Base-by-base conservation (phyloP, 2,113 vertebrate genomes). In the Bagarius yarrelli region DNA sequence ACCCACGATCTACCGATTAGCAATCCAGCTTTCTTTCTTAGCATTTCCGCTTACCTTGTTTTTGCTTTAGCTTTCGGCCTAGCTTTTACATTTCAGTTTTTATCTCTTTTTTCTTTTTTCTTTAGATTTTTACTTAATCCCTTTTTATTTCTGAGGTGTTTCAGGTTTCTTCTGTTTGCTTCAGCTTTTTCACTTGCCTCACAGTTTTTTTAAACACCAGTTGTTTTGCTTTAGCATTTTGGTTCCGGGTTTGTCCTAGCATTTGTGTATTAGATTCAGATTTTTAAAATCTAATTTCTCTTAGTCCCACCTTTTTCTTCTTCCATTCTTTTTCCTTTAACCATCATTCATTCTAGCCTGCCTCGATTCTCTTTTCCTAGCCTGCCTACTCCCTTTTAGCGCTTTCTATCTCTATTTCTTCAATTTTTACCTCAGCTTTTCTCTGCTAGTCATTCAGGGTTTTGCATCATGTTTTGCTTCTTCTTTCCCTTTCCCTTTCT, bases 321-420 rank as follows among this genome's bases (percentile, higher is more conserved):
- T 55, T 50, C 32, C 25, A 30, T 12, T 55, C 25, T 57, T 34
- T 67, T n/a, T n/a, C n/a, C n/a, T n/a, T n/a, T n/a, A n/a, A n/a
- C n/a, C n/a, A n/a, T n/a, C n/a, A n/a, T n/a, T n/a, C n/a, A n/a
- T n/a, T n/a, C n/a, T n/a, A n/a, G n/a, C n/a, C n/a, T n/a, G n/a
- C n/a, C n/a, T n/a, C n/a, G n/a, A n/a, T n/a, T n/a, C n/a, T n/a
- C n/a, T n/a, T n/a, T n/a, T n/a, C n/a, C n/a, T n/a, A n/a, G n/a
- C n/a, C n/a, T n/a, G n/a, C n/a, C n/a, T n/a, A n/a, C n/a, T n/a
- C n/a, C n/a, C n/a, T n/a, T n/a, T n/a, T n/a, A n/a, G n/a, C n/a
- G n/a, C 64, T 67, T 34, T 8, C 32, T 70, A 16, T 70, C 66
- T 70, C 66, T 70, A 16, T 70, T 40, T 40, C 66, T 60, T 61